Percentiles rank a stretch among this genome's conserved stretches.
These are phyloP conservation scores for Lepidurus couesii DNA, from an alignment of 1,140 invertebrate genomes.

Conservation along the genomic window DNA sequence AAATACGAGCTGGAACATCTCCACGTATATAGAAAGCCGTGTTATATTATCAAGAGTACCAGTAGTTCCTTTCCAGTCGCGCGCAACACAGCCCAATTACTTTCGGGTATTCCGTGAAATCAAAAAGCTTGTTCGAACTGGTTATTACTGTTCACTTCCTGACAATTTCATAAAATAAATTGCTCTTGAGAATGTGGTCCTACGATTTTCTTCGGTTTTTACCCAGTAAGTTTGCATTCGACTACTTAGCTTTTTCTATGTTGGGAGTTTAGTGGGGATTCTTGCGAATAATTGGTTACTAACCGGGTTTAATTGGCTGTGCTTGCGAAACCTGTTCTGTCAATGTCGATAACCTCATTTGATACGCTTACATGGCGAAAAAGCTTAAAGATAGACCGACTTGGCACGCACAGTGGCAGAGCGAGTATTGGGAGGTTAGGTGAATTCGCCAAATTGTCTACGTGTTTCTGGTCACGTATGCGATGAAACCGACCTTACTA, in stretches of 20 bases:
- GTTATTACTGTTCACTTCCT: neutral
- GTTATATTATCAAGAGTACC: neutral
- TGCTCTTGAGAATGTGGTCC: neutral
- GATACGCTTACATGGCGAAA: neutral
- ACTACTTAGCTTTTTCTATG: neutral
- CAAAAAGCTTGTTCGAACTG: neutral
- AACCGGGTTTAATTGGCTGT: conserved; percentile 10
- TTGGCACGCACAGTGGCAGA: neutral
- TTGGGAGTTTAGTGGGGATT: neutral
- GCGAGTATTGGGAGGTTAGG: neutral
- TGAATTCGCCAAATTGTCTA: neutral
- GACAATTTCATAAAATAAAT: neutral
- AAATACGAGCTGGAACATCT: neutral
- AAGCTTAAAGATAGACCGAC: neutral
- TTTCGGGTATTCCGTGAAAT: neutral
- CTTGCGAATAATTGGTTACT: neutral
- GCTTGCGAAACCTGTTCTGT: neutral
- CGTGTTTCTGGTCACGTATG: too few relatives aligned
- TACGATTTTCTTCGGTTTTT: conserved; percentile 10
- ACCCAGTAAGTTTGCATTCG: neutral
- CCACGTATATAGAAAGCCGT: neutral
- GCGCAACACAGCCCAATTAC: neutral
- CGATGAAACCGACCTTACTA: too few relatives aligned
- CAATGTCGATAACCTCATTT: neutral
- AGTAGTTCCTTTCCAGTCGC: neutral